phyloP scores from a whole-genome alignment of 2,113 vertebrate species.

The Pseudorasbora parva region DNA sequence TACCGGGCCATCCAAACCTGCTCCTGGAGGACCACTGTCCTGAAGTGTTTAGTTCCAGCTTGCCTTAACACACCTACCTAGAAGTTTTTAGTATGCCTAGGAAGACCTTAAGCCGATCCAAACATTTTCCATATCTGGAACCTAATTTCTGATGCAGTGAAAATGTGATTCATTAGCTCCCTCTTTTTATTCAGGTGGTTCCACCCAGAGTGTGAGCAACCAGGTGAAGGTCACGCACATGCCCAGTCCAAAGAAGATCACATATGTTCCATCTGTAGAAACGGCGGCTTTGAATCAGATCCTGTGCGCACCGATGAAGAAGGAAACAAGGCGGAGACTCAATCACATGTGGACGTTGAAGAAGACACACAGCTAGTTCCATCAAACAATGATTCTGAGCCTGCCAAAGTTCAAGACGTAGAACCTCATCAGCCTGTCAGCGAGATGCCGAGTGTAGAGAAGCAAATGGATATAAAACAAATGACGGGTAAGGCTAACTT shows the following conservation, averaged over 20 bases:
- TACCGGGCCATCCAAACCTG: too few species aligned
- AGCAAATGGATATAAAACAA: conserved; percentile 58
- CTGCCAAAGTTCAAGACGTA: conserved; percentile 38
- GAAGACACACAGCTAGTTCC: conserved; percentile 65
- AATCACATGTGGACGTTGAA: conserved; percentile 69
- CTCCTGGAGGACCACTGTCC: too few species aligned
- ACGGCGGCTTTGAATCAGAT: conserved; percentile 74
- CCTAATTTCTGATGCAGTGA: background rate
- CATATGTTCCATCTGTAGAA: conserved; percentile 88
- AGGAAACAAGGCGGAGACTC: conserved; percentile 65
- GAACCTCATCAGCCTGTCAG: conserved; percentile 46
- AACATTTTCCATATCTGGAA: background rate
- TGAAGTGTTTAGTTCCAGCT: too few species aligned
- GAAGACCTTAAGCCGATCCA: too few species aligned
- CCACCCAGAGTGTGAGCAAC: conserved; percentile 93
- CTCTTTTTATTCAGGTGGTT: conserved; percentile 81
- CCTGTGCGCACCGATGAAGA: conserved; percentile 70
- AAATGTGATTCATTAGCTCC: background rate
- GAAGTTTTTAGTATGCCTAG: too few species aligned
- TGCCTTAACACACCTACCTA: too few species aligned
- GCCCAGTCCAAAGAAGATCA: conserved; percentile 86
- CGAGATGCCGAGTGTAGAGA: conserved; percentile 50
- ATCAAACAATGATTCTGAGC: conserved; percentile 67
- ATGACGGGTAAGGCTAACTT: conserved; percentile 63
- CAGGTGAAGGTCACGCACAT: conserved; percentile 83